A percentile compares a stretch with the other conserved stretches of the same genome.
Evolutionary conservation across 2,888 invertebrate genomes (phyloP).

Genomic region (Yponomeuta cagnagella): DNA sequence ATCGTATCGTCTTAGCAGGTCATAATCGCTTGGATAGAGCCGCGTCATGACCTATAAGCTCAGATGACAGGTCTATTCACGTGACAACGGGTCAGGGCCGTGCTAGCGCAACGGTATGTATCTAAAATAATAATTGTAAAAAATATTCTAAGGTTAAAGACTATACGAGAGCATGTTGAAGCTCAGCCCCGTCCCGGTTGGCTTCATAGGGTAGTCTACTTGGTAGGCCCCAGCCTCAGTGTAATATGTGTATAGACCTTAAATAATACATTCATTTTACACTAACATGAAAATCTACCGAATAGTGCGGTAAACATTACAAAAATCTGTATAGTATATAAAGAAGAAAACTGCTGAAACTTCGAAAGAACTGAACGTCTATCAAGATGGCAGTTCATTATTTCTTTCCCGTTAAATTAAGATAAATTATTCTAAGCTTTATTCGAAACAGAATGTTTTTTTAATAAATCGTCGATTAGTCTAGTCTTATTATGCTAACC

Average conservation of each 20-base stretch:
- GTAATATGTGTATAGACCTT: conserved; percentile 15
- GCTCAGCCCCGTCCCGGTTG: no score
- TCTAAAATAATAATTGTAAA: no score
- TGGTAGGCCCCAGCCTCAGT: no score
- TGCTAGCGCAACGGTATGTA: no score
- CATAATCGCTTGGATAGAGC: no score
- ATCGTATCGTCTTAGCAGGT: conserved; percentile 17
- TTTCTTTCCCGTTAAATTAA: neutral
- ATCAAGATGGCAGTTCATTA: neutral
- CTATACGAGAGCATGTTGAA: no score
- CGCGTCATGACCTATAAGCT: no score
- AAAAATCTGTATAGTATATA: neutral
- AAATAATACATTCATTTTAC: neutral
- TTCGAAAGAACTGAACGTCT: neutral
- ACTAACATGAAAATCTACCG: neutral
- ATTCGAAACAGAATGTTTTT: no score
- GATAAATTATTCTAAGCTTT: neutral
- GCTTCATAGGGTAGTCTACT: no score
- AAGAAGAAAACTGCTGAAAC: neutral
- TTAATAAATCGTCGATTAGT: neutral
- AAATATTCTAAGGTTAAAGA: no score
- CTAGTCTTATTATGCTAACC: neutral
- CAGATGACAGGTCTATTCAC: no score
- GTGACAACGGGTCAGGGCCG: no score
- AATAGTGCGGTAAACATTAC: neutral